phyloP scores from a whole-genome alignment of 2,797 vertebrate genomes.

The Moxostoma hubbsi region DNA sequence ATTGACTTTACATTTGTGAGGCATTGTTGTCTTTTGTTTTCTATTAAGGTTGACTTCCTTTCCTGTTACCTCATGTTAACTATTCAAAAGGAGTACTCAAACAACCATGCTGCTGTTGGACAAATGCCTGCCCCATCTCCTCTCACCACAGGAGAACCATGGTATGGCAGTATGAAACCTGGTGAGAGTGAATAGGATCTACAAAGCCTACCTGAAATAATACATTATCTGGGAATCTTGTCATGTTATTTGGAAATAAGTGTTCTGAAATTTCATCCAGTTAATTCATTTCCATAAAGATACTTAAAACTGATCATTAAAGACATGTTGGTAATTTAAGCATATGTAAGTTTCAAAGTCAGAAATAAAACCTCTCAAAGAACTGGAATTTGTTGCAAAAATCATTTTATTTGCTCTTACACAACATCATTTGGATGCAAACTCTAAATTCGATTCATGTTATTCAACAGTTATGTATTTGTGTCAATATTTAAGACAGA shows the following conservation, averaged over 20 bases:
- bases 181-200: constrained; percentile 78
- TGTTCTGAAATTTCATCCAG: neutral
- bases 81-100: constrained; percentile 77
- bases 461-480: constrained; percentile 10
- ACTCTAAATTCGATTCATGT: constrained; percentile 18
- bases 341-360: neutral
- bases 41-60: constrained; percentile 80
- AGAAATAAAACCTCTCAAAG: neutral
- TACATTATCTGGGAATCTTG: neutral
- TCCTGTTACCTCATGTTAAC: constrained; percentile 76
- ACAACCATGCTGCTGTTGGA: constrained; percentile 83
- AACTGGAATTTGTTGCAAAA: constrained; percentile 56
- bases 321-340: neutral
- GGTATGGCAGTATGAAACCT: constrained; percentile 85
- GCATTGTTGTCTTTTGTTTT: neutral
- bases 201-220: constrained; percentile 81
- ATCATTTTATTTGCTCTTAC: constrained; percentile 60
- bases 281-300: neutral
- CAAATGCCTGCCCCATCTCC: constrained; percentile 73
- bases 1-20: neutral
- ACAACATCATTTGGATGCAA: constrained; percentile 42
- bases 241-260: neutral
- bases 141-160: constrained; percentile 63
- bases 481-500: constrained; percentile 35
- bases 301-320: neutral